These are phyloP conservation scores for Caenorhabditis panamensis DNA, from an alignment of 2,888 invertebrate species.

Conservation along the genomic window DNA sequence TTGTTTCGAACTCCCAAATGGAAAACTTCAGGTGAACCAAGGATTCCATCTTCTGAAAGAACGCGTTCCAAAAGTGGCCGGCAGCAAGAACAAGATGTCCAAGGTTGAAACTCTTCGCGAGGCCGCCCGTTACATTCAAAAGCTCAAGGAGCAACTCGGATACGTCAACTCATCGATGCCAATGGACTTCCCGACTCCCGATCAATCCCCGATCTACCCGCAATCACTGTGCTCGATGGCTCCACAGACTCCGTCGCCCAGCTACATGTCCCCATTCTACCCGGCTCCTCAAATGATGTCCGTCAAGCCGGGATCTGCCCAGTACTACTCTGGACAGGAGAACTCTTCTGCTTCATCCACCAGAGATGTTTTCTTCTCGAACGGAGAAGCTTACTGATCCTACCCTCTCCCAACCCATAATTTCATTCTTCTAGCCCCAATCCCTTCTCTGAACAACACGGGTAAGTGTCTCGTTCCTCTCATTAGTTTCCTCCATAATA, in stretches of 20 bases:
- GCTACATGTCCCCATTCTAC: slow-evolving; percentile 45
- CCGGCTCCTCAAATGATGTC: slow-evolving; percentile 28
- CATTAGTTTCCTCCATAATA: too few species aligned
- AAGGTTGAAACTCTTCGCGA: slow-evolving; percentile 71
- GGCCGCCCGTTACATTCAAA: slow-evolving; percentile 66
- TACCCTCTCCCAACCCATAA: neutral
- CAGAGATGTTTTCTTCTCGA: neutral
- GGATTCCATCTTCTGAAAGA: slow-evolving; percentile 65
- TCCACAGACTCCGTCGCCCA: slow-evolving; percentile 25
- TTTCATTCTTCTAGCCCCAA: neutral
- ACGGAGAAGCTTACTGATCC: neutral
- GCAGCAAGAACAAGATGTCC: slow-evolving; percentile 58
- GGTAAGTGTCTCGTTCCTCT: neutral
- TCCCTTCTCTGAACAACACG: neutral
- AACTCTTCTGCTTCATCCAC: neutral
- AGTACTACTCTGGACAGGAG: slow-evolving; percentile 1
- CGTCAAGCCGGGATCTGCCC: neutral
- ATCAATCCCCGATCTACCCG: slow-evolving; percentile 50
- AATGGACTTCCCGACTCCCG: slow-evolving; percentile 51
- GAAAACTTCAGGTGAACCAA: slow-evolving; percentile 65
- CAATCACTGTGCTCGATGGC: slow-evolving; percentile 10
- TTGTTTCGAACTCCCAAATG: neutral
- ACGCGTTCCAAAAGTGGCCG: slow-evolving; percentile 49
- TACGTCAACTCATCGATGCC: slow-evolving; percentile 31
- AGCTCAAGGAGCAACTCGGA: slow-evolving; percentile 58